Evolutionary conservation across 2,888 invertebrate species (phyloP).

Genomic region (Stenotaenia linearis): DNA sequence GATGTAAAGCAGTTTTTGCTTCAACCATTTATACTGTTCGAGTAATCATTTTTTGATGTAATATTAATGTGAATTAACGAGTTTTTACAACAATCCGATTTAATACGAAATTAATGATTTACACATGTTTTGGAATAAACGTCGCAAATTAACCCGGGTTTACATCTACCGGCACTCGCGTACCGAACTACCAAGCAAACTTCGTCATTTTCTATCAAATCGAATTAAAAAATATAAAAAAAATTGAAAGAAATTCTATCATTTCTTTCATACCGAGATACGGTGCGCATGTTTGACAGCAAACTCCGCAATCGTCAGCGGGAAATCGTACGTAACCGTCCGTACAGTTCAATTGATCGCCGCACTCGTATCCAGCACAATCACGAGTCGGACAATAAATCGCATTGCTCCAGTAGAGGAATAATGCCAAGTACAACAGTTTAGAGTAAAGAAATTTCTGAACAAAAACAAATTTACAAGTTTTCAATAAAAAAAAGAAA

Average conservation of each 20-base stretch:
- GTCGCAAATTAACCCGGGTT: background rate
- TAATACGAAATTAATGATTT: too few relatives aligned
- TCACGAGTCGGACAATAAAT: background rate
- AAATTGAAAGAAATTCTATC: background rate
- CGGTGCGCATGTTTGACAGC: background rate
- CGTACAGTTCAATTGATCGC: background rate
- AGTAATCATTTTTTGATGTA: too few relatives aligned
- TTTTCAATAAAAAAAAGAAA: background rate
- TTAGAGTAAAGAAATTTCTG: background rate
- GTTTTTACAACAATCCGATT: too few relatives aligned
- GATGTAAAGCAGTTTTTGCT: too few relatives aligned
- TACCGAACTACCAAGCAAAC: background rate
- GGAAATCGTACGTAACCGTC: background rate
- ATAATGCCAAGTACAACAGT: background rate
- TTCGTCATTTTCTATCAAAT: background rate
- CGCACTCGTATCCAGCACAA: background rate
- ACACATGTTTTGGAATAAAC: background rate
- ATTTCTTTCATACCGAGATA: background rate
- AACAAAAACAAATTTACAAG: background rate
- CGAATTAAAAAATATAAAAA: too few relatives aligned
- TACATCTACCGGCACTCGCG: background rate
- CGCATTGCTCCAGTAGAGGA: background rate
- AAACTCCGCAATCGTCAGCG: background rate
- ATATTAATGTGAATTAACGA: background rate
- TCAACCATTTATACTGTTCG: too few relatives aligned